Base-by-base conservation (phyloP, 2,113 vertebrate species). In the Channa maculata region DNA sequence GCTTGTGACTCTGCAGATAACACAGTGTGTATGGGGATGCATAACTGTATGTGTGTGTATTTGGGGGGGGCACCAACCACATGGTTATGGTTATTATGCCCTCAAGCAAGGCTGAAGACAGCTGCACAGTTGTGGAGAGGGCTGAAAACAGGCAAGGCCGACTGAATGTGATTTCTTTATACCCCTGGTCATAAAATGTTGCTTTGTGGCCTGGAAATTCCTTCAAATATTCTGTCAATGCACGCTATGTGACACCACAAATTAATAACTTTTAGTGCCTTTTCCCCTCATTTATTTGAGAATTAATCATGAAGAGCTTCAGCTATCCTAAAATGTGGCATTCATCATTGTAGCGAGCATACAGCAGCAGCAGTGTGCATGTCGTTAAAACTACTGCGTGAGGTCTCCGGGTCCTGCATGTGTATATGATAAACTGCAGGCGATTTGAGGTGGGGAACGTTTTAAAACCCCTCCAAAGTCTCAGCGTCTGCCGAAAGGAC, bases 81-180 rank as follows among this genome's bases (percentile, higher is more conserved):
- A 24, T 24, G 24, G 24, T 24, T 72, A 79, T 85, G 77, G 78
- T 85, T 85, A 85, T 80, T 68, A 83, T 90, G 85, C 75, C 89
- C 82, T 57, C 5, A 53, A 72, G 91, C 82, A 15, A 60, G 70
- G 59, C 79, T 69, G 75, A 37, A 84, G 85, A 91, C 89, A 91
- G 88, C 86, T 91, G 91, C 85, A 79, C 80, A 71, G 64, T 86
- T 69, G 79, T 80, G 80, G 75, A 77, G 86, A 85, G 74, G 81
- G 83, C 64, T 41, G 59, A 70, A 68, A 85, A 80, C 10, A 84
- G 78, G 77, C 57, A 79, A 68, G 73, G 46, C 59, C 45, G 5
- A 45, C 41, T 80, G 66, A 79, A 76, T 12, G 39, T 34, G 66
- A 80, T 77, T 82, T 71, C 77, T 87, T 53, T 46, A 15, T 36